Percentiles rank a stretch among this genome's conserved stretches.
Conservation (phyloP, 2,797 vertebrate genomes). For the Spinus pinus region DNA sequence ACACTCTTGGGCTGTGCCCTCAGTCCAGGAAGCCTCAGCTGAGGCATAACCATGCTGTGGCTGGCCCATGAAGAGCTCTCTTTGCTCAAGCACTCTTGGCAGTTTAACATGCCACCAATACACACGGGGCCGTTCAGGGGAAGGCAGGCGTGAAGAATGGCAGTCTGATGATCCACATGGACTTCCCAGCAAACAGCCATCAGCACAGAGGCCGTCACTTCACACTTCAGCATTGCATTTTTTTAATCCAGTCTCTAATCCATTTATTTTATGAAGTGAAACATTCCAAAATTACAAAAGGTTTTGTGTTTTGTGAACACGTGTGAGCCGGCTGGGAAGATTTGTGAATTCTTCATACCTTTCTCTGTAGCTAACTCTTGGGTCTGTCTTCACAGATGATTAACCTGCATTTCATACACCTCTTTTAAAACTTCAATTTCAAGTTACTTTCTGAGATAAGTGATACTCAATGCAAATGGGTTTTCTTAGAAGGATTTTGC, state of each 20-base stretch:
- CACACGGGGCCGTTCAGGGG: fast-evolving
- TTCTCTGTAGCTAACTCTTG: not conserved
- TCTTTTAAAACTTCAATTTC: not conserved
- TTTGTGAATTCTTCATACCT: not conserved
- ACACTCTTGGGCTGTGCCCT: not conserved
- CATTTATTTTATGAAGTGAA: conserved; percentile 9
- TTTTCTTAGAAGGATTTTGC: not conserved
- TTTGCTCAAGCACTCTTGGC: not conserved
- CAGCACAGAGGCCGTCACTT: not conserved
- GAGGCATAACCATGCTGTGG: not conserved
- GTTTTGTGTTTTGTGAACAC: not conserved
- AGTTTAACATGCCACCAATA: not conserved
- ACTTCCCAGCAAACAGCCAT: not conserved
- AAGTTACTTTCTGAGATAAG: not conserved
- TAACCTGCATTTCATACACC: not conserved
- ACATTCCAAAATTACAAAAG: conserved; percentile 21
- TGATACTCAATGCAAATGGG: not conserved
- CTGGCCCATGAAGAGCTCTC: not conserved
- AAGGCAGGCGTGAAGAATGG: not conserved
- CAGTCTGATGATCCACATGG: not conserved
- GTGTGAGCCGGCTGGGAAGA: not conserved
- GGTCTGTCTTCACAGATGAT: not conserved
- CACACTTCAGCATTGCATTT: not conserved
- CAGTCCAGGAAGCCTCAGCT: not conserved
- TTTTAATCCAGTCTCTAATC: conserved; percentile 17